These are phyloP conservation scores for Burhinus bistriatus DNA, from an alignment of 2,113 vertebrate genomes.

Conservation along the genomic window DNA sequence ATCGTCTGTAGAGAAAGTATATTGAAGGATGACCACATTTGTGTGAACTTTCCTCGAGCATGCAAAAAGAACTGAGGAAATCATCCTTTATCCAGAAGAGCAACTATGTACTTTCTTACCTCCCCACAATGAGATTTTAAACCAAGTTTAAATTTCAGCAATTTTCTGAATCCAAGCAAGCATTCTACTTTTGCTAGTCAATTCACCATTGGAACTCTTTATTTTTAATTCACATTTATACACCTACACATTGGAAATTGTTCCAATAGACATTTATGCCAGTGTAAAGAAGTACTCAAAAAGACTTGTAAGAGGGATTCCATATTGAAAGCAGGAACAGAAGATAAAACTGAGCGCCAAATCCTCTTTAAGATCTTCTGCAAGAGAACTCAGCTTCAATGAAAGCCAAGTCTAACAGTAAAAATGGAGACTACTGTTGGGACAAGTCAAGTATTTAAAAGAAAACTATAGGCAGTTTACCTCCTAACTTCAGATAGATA, in stretches of 20 bases:
- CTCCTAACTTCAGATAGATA: neutral
- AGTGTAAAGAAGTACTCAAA: neutral
- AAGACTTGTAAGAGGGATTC: neutral
- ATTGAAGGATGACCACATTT: neutral
- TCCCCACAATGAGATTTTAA: neutral
- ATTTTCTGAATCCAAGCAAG: neutral
- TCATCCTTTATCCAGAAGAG: neutral
- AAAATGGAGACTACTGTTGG: neutral
- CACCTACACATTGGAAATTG: neutral
- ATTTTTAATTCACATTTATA: neutral
- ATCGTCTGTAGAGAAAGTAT: neutral
- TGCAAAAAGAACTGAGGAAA: neutral
- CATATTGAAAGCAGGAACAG: neutral
- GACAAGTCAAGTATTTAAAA: neutral
- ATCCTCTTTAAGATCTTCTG: neutral
- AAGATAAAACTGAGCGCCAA: neutral
- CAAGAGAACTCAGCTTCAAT: neutral
- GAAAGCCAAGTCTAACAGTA: neutral
- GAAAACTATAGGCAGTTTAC: neutral
- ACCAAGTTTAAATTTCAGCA: neutral
- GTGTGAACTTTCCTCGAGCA: neutral
- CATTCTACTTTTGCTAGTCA: neutral
- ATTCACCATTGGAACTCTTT: neutral
- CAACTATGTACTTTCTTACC: neutral
- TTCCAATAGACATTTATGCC: neutral